A percentile compares a stretch with the other conserved stretches of the same genome.
phyloP scores from a whole-genome alignment of 2,888 invertebrate genomes.

The Dynastes maya region DNA sequence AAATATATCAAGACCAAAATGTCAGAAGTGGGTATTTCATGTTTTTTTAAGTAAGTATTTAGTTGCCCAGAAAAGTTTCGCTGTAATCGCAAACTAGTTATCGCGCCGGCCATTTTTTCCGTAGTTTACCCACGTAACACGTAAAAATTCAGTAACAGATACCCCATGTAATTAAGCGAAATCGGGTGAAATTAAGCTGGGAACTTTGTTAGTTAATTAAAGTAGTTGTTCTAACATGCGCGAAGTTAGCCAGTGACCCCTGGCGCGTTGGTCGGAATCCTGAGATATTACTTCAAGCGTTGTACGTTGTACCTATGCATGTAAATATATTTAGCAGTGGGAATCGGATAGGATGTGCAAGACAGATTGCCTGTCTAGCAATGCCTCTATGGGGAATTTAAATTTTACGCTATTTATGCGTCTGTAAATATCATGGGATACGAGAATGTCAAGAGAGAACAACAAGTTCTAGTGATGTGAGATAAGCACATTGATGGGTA shows the following conservation, averaged over 20 bases:
- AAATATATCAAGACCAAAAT: too few species aligned
- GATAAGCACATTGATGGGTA: background rate
- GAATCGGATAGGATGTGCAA: slow-evolving; percentile 23
- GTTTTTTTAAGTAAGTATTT: too few species aligned
- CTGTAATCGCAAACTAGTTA: too few species aligned
- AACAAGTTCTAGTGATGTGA: background rate
- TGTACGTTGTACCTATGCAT: background rate
- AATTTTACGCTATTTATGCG: slow-evolving; percentile 17
- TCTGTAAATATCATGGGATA: background rate
- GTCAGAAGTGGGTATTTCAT: too few species aligned
- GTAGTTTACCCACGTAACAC: background rate
- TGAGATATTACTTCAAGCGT: slow-evolving; percentile 1
- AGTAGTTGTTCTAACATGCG: slow-evolving; percentile 18
- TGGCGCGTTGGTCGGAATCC: background rate
- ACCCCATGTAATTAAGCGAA: slow-evolving; percentile 5
- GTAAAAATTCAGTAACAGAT: background rate
- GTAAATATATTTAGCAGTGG: slow-evolving; percentile 3
- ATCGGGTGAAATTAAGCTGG: slow-evolving; percentile 2
- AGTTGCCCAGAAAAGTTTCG: too few species aligned
- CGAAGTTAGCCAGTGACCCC: slow-evolving; percentile 8
- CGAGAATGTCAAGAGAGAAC: background rate
- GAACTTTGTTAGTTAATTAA: slow-evolving; percentile 24
- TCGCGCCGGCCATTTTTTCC: background rate
- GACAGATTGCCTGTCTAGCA: slow-evolving; percentile 11
- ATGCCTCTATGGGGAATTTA: slow-evolving; percentile 16